Evolutionary conservation across 2,113 vertebrate genomes (phyloP).

Genomic region (Herpetotheres cachinnans): DNA sequence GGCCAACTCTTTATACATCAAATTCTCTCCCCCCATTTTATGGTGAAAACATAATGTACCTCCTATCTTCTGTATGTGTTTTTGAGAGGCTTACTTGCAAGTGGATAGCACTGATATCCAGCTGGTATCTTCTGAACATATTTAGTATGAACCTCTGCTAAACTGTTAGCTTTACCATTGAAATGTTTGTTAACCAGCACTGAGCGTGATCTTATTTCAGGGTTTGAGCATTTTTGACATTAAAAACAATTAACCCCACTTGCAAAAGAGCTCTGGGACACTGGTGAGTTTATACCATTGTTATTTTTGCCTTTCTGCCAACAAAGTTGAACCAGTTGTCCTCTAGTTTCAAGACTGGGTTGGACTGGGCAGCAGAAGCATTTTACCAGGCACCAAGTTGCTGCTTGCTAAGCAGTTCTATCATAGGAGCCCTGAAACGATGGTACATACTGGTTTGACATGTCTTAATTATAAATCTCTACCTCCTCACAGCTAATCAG

Average conservation of each 20-base stretch:
- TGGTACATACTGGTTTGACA: neutral
- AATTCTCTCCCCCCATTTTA: neutral
- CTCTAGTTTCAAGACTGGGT: neutral
- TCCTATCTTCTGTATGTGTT: neutral
- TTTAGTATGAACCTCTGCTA: neutral
- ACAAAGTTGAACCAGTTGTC: neutral
- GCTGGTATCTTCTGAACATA: neutral
- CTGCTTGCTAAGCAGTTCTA: neutral
- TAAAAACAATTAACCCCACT: neutral
- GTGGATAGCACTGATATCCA: neutral
- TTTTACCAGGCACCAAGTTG: neutral
- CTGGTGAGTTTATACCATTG: neutral
- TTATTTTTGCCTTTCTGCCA: neutral
- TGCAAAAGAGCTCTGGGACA: neutral
- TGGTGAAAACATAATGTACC: neutral
- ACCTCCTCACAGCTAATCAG: neutral
- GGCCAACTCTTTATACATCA: neutral
- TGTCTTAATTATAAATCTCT: constrained; percentile 20
- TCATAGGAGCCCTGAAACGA: neutral
- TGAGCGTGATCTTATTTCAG: neutral
- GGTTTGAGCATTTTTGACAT: neutral
- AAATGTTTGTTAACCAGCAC: neutral
- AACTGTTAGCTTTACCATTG: neutral
- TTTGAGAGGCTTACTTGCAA: neutral
- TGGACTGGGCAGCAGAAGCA: neutral